Conservation (phyloP, 2,113 vertebrate genomes). For the Marmota flaviventris region DNA sequence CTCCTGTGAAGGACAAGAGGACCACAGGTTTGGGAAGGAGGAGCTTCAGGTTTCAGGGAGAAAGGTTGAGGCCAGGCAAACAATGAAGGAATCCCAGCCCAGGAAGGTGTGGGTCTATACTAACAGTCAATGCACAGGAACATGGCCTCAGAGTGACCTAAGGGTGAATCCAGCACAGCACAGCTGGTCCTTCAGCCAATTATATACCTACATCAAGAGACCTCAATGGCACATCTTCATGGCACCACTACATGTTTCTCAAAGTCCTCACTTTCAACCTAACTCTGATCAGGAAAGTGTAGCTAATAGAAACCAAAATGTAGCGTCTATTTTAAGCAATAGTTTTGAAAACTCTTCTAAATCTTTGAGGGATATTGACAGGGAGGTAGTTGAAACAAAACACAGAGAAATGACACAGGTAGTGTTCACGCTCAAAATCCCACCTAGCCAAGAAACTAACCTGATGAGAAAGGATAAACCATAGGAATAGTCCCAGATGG, state of each 20-base stretch:
- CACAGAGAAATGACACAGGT: neutral
- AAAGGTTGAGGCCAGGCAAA: neutral
- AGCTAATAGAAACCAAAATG: neutral
- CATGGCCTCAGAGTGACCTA: fast-evolving
- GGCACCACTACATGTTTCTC: neutral
- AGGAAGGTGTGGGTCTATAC: neutral
- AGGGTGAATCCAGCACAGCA: neutral
- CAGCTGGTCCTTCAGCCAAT: neutral
- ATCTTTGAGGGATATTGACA: neutral
- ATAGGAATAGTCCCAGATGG: neutral
- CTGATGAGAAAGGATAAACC: neutral
- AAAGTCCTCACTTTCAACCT: neutral
- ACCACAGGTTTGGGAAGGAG: neutral
- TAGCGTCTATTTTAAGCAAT: neutral
- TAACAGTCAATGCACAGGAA: neutral
- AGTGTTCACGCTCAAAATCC: neutral
- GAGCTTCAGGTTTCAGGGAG: neutral
- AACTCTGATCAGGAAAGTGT: neutral
- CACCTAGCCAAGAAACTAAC: neutral
- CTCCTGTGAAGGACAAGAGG: too few relatives aligned
- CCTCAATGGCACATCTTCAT: neutral
- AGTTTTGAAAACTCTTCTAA: neutral
- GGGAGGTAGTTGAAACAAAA: neutral
- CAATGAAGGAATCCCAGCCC: neutral
- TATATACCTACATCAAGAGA: neutral